These are phyloP conservation scores for Carpatolechia fugitivella DNA, from an alignment of 2,888 invertebrate species.

Conservation along the genomic window DNA sequence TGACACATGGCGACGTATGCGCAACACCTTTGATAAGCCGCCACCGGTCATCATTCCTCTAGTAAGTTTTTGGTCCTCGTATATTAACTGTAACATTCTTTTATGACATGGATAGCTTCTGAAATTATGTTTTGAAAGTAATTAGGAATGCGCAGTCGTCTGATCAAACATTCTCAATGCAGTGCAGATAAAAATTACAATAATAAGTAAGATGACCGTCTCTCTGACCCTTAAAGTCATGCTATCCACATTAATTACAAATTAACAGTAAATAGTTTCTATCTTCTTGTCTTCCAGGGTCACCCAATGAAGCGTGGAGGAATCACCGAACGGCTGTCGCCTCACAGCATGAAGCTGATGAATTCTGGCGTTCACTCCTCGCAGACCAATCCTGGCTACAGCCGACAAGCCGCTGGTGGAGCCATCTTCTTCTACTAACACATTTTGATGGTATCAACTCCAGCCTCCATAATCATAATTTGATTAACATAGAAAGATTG, in stretches of 20 bases:
- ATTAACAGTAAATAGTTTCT: no score
- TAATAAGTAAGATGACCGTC: no score
- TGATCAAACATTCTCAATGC: no score
- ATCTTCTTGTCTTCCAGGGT: constrained; percentile 48
- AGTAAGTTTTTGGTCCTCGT: constrained; percentile 36
- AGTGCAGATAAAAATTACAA: no score
- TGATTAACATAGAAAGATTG: no score
- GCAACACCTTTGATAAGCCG: constrained; percentile 79
- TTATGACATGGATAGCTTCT: no score
- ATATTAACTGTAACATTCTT: not conserved
- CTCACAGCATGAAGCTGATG: constrained; percentile 87
- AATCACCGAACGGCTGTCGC: constrained; percentile 81
- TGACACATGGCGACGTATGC: constrained; percentile 83
- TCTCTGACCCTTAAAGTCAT: no score
- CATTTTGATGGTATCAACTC: not conserved
- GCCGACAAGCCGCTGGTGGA: constrained; percentile 87
- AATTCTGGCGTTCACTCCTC: constrained; percentile 90
- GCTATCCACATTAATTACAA: no score
- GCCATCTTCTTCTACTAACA: constrained; percentile 83
- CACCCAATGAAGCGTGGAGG: constrained; percentile 81
- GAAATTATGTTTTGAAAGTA: no score
- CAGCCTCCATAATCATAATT: not conserved
- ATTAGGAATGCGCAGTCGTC: no score
- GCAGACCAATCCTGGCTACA: constrained; percentile 89
- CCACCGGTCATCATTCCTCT: constrained; percentile 67